Evolutionary conservation across 2,888 invertebrate species (phyloP).

Genomic region (Temnothorax ravouxi): DNA sequence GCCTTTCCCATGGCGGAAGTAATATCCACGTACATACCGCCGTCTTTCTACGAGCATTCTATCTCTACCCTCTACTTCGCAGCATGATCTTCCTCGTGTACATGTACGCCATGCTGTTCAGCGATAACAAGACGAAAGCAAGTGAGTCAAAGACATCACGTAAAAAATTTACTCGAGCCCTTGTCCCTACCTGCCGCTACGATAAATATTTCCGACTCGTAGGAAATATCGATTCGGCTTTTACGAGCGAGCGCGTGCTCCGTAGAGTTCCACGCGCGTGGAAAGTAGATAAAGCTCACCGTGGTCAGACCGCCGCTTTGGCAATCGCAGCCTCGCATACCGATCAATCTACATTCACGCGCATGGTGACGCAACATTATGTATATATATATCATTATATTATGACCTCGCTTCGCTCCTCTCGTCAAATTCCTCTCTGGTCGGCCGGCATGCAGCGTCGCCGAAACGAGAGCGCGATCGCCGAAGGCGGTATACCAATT

Average conservation of each 20-base stretch:
- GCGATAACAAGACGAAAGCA: conserved; percentile 88
- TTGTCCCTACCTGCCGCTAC: not conserved
- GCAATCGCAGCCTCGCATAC: conserved; percentile 18
- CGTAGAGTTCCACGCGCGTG: no score
- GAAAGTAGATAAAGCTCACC: conserved; percentile 11
- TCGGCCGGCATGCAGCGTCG: conserved; percentile 6
- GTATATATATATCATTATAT: not conserved
- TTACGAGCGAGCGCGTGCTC: not conserved
- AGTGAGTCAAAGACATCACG: conserved; percentile 76
- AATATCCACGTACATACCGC: conserved; percentile 97
- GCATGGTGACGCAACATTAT: not conserved
- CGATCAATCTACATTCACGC: conserved; percentile 9
- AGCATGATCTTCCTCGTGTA: conserved; percentile 95
- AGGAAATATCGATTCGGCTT: conserved; percentile 15
- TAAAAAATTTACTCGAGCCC: not conserved
- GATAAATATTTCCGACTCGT: conserved; percentile 12
- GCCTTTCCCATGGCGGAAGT: conserved; percentile 99
- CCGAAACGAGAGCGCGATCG: conserved; percentile 10
- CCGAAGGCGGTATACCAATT: not conserved
- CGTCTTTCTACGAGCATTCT: conserved; percentile 97
- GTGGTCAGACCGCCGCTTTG: conserved; percentile 4
- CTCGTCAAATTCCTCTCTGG: conserved; percentile 40
- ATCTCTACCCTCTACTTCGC: conserved; percentile 94
- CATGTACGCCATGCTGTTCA: conserved; percentile 93
- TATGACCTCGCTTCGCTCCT: conserved; percentile 16